Conservation (phyloP, 2,888 invertebrate species). For the Tenthredo distinguenda region DNA sequence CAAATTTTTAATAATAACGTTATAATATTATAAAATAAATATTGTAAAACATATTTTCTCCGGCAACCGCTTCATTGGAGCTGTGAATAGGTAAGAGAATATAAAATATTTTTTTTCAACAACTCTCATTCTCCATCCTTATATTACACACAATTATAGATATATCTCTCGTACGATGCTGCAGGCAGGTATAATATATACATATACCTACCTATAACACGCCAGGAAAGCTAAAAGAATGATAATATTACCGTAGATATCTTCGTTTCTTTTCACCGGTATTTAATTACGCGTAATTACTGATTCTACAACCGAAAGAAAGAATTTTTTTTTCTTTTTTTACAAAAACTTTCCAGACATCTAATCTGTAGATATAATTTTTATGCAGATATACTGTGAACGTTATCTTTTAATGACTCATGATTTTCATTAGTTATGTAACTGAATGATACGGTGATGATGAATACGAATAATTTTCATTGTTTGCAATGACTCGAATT, state of each 20-base stretch:
- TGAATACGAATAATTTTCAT: not conserved
- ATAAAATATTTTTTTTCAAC: not conserved
- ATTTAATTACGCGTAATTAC: not conserved
- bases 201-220: too few relatives aligned
- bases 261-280: not conserved
- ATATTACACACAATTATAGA: not conserved
- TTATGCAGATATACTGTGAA: too few relatives aligned
- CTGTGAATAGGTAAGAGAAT: conserved; percentile 46
- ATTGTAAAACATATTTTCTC: not conserved
- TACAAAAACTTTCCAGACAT: too few relatives aligned
- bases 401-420: not conserved
- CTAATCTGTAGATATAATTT: too few relatives aligned
- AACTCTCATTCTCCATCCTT: not conserved
- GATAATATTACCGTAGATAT: not conserved
- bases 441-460: not conserved
- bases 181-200: too few relatives aligned
- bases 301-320: not conserved
- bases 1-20: not conserved
- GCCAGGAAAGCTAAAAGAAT: not conserved
- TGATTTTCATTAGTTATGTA: not conserved
- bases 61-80: conserved; percentile 20
- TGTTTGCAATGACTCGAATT: too few relatives aligned
- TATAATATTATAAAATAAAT: not conserved
- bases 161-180: not conserved
- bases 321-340: not conserved